Evolutionary conservation across 2,797 vertebrate species (phyloP).

Genomic region (Adelosebastes latens): DNA sequence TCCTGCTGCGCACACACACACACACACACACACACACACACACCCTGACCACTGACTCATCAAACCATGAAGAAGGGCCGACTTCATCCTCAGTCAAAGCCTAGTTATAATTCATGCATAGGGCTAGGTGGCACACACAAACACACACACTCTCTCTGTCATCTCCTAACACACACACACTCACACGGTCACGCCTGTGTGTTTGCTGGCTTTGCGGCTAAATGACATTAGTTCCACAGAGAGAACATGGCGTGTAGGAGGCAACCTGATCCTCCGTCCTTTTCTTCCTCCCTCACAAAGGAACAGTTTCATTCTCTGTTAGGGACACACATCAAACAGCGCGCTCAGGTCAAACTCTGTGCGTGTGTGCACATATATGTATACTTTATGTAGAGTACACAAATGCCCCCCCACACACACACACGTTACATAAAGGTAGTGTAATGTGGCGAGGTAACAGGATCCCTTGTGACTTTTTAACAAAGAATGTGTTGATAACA

Average conservation of each 20-base stretch:
- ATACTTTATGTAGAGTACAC: slow-evolving; percentile 17
- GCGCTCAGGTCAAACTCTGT: slow-evolving; percentile 64
- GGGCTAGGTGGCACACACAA: slow-evolving; percentile 52
- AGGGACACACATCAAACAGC: slow-evolving; percentile 71
- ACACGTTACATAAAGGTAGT: slow-evolving; percentile 32
- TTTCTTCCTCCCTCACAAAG: slow-evolving; percentile 78
- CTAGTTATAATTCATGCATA: slow-evolving; percentile 70
- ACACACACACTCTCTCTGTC: slow-evolving; percentile 25
- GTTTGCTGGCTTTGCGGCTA: slow-evolving; percentile 77
- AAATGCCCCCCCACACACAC: neutral
- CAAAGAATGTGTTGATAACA: slow-evolving; percentile 29
- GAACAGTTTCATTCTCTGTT: slow-evolving; percentile 77
- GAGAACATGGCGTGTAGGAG: slow-evolving; percentile 79
- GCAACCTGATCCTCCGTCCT: slow-evolving; percentile 79
- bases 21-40: slow-evolving; percentile 37
- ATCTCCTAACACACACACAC: slow-evolving; percentile 20
- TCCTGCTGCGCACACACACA: slow-evolving; percentile 40
- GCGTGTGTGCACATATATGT: slow-evolving; percentile 26
- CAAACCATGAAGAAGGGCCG: slow-evolving; percentile 69
- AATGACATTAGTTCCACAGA: slow-evolving; percentile 82
- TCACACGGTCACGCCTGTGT: slow-evolving; percentile 74
- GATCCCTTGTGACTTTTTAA: slow-evolving; percentile 46
- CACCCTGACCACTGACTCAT: slow-evolving; percentile 69
- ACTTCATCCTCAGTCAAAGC: slow-evolving; percentile 64
- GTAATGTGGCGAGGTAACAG: slow-evolving; percentile 23